Evolutionary conservation across 2,888 invertebrate genomes (phyloP).

Genomic region (Xanthorhoe spadicearia): DNA sequence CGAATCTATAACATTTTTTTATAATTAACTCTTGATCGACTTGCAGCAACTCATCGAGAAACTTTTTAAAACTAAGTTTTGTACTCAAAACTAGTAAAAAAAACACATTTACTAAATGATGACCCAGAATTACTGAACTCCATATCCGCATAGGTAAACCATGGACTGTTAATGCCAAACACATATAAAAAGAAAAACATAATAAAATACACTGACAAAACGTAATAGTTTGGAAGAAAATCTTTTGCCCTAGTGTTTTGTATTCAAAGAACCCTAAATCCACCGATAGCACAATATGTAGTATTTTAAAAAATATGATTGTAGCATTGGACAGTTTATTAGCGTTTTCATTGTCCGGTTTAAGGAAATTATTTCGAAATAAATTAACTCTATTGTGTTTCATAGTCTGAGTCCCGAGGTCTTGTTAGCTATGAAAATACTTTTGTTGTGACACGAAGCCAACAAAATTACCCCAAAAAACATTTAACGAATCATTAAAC

Average conservation of each 20-base stretch:
- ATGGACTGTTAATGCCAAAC: neutral
- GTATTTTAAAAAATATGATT: neutral
- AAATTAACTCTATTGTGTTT: neutral
- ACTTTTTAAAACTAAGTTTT: conserved; percentile 6
- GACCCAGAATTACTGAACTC: neutral
- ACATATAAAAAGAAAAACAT: neutral
- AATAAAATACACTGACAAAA: neutral
- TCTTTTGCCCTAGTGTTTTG: neutral
- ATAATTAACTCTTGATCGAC: conserved; percentile 3
- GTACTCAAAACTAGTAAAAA: neutral
- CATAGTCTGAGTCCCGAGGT: neutral
- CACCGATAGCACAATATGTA: neutral
- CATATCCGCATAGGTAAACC: neutral
- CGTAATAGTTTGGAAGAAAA: conserved; percentile 3
- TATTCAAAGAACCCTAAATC: conserved; percentile 9
- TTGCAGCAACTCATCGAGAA: neutral
- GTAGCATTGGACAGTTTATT: neutral
- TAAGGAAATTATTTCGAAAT: neutral
- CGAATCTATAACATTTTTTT: conserved; percentile 1
- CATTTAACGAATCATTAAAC: too few relatives aligned
- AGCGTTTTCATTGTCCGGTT: neutral
- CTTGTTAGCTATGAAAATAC: neutral
- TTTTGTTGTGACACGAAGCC: too few relatives aligned
- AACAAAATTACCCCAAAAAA: too few relatives aligned
- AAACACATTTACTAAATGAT: neutral